Evolutionary conservation across 2,797 vertebrate genomes (phyloP).

Genomic region (Valencia hispanica): DNA sequence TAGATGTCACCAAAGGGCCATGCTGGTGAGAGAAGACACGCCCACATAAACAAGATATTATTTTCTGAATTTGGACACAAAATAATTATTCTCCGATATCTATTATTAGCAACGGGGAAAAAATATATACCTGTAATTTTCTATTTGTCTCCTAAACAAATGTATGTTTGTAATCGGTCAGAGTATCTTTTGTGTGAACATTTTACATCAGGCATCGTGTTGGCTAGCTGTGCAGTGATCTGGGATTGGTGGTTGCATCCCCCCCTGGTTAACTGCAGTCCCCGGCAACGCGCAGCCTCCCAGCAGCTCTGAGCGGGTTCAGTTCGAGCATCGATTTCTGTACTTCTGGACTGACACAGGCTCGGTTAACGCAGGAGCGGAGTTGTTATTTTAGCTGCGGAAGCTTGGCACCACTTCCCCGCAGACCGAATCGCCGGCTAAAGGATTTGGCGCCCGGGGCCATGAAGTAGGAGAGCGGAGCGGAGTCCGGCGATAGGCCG

Average conservation of each 20-base stretch:
- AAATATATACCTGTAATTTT: not conserved
- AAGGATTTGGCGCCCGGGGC: slow-evolving; percentile 40
- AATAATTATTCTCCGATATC: not conserved
- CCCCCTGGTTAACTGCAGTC: slow-evolving; percentile 52
- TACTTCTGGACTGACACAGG: slow-evolving; percentile 55
- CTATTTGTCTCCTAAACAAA: not conserved
- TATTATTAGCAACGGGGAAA: not conserved
- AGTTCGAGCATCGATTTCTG: slow-evolving; percentile 12
- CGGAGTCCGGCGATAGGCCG: slow-evolving; percentile 48
- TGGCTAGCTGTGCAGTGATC: slow-evolving; percentile 78
- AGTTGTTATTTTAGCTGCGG: slow-evolving; percentile 15
- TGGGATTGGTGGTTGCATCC: slow-evolving; percentile 63
- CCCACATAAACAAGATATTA: slow-evolving; percentile 40
- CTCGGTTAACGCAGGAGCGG: slow-evolving; percentile 21
- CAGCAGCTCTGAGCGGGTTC: slow-evolving; percentile 26
- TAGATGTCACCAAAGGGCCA: slow-evolving; percentile 63
- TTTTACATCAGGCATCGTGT: slow-evolving; percentile 68
- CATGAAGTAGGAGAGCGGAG: slow-evolving; percentile 69
- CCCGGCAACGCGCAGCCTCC: slow-evolving; percentile 44
- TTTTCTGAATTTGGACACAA: slow-evolving; percentile 3
- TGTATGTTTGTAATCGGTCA: not conserved
- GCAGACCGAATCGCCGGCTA: slow-evolving; percentile 5
- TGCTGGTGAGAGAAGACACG: slow-evolving; percentile 29
- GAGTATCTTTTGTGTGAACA: not conserved
- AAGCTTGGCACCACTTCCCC: slow-evolving; percentile 53